These are phyloP conservation scores for Drosophila phalerata DNA, from an alignment of 2,888 invertebrate genomes.

Conservation along the genomic window DNA sequence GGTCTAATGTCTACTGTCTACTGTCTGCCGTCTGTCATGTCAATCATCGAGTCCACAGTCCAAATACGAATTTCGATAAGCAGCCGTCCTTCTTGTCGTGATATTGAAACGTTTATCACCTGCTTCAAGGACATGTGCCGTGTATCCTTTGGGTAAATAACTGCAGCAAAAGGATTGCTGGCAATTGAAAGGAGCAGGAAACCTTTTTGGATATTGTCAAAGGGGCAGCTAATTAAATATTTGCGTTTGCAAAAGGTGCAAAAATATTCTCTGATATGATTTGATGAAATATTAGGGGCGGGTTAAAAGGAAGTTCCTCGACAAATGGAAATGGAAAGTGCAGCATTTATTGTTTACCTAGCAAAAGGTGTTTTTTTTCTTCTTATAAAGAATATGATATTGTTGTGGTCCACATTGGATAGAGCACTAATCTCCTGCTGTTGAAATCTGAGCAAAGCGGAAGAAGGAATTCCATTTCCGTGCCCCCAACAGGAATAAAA, in stretches of 20 bases:
- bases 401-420: slow-evolving; percentile 19
- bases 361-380: slow-evolving; percentile 55
- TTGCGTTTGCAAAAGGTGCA: slow-evolving; percentile 73
- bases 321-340: slow-evolving; percentile 45
- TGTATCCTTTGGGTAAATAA: slow-evolving; percentile 70
- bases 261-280: slow-evolving; percentile 53
- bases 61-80: slow-evolving; percentile 68
- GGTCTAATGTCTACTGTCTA: slow-evolving; percentile 12
- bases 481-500: not conserved
- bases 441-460: slow-evolving; percentile 33
- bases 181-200: slow-evolving; percentile 44
- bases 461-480: slow-evolving; percentile 3
- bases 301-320: slow-evolving; percentile 61
- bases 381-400: slow-evolving; percentile 34
- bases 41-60: slow-evolving; percentile 41
- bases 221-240: slow-evolving; percentile 76
- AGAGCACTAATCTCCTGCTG: not conserved
- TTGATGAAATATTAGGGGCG: slow-evolving; percentile 67
- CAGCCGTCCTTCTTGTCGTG: slow-evolving; percentile 49
- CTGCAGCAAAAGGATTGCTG: slow-evolving; percentile 65
- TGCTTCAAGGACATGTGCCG: slow-evolving; percentile 66
- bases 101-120: slow-evolving; percentile 68
- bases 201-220: slow-evolving; percentile 49
- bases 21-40: slow-evolving; percentile 54
- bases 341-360: slow-evolving; percentile 39